Evolutionary conservation across 2,888 invertebrate genomes (phyloP), one percentile per base, ranked within the genome.

Genomic region (Bedellia somnulentella): DNA sequence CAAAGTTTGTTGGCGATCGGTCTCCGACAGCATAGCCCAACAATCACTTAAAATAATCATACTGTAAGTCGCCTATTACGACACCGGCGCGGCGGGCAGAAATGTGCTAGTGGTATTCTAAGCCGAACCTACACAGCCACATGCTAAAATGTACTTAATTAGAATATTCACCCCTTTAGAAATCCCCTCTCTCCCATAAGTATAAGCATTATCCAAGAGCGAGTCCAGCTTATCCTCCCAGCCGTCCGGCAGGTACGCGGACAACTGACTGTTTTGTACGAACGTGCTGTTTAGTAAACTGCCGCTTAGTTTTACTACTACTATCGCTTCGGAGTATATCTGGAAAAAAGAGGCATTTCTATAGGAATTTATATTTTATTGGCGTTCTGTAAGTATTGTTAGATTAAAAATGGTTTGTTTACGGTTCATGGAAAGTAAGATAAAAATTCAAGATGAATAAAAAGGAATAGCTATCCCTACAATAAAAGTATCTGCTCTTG

Each of bases 271-370:
- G 64, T 95, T 90, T 50, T 92, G 87, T 5, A 93, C 87, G 27
- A 93, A 83, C 0, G 93, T 93, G 46, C 87, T 86, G 66, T 95
- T 94, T 15, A 94, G 80, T 5, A 95, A 79, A 56, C 91, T 93
- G 35, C 92, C 89, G 22, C 89, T 88, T 35, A 95, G 79, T 54
- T 93, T 89, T 9, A 95, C 86, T 32, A 97, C 81, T 49, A 94
- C 92, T 58, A 95, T 89, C 2, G 92, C 92, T 75, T 97, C 97
- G 0, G 90, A 88, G 59, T 97, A 96, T 46, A 95, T 87, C 89
- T 95, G 66, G 2, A 76, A 43, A 5, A 24, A 31, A 25, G 25
- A 28, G 21, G 26, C 40, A n/a, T n/a, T n/a, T n/a, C n/a, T n/a
- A n/a, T n/a, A n/a, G 37, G 27, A 10, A 29, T 31, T 15, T 32